Evolutionary conservation across 2,113 vertebrate genomes (phyloP).

Genomic region (Microtus ochrogaster): DNA sequence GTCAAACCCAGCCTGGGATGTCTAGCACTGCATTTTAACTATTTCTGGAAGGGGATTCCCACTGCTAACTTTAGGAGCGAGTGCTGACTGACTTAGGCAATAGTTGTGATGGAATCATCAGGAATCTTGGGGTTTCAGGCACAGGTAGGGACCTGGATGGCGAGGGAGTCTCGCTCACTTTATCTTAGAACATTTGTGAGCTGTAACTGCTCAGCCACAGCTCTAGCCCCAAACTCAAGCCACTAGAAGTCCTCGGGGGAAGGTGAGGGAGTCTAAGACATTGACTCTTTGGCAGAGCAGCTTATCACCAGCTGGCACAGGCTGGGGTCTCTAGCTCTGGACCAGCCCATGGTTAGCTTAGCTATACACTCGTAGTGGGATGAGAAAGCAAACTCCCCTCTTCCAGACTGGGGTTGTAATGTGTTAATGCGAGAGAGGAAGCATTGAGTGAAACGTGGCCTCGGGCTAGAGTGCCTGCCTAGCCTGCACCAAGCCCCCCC

Average conservation of each 20-base stretch:
- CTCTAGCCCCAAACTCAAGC: background rate
- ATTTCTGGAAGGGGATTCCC: background rate
- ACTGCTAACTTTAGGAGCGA: background rate
- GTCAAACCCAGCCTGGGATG: background rate
- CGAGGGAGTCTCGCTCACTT: background rate
- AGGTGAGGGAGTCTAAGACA: too few species aligned
- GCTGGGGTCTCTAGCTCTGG: background rate
- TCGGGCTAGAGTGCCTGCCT: background rate
- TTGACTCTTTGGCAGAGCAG: background rate
- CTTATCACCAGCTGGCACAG: background rate
- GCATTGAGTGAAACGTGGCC: background rate
- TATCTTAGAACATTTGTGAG: background rate
- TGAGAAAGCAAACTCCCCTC: background rate
- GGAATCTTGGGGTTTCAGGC: background rate
- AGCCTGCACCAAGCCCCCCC: background rate
- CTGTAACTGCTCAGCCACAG: background rate
- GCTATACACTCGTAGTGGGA: background rate
- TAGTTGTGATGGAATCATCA: too few species aligned
- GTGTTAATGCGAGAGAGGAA: background rate
- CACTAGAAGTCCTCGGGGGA: background rate
- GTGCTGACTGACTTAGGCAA: background rate
- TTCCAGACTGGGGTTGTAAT: background rate
- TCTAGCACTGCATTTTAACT: accelerated
- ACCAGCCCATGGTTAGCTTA: background rate
- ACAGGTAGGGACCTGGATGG: background rate